Evolutionary conservation across 2,888 invertebrate genomes (phyloP).

Genomic region (Ophonus ardosiacus): DNA sequence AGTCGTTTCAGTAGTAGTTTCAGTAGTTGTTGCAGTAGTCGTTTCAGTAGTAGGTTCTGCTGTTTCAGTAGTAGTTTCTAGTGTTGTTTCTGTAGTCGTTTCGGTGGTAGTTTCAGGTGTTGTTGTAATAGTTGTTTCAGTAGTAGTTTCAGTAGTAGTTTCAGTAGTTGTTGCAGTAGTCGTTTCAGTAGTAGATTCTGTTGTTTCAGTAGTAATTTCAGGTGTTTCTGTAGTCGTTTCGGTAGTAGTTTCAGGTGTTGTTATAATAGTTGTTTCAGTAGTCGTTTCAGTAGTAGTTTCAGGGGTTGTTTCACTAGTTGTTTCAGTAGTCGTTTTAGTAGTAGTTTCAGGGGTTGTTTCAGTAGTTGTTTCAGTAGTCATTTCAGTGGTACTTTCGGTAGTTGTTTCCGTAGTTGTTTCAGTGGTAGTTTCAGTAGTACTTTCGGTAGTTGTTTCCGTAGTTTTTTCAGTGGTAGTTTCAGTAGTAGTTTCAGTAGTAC

Average conservation of each 20-base stretch:
- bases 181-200: background rate
- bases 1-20: slow-evolving; percentile 32
- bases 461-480: slow-evolving; percentile 32
- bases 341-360: background rate
- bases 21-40: slow-evolving; percentile 17
- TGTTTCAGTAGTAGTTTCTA: background rate
- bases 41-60: slow-evolving; percentile 11
- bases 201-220: background rate
- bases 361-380: background rate
- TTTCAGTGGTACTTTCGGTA: slow-evolving; percentile 30
- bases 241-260: background rate
- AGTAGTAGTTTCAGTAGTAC: slow-evolving; percentile 23
- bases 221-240: slow-evolving; percentile 20
- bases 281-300: background rate
- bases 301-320: background rate
- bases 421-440: background rate
- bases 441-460: background rate
- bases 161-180: slow-evolving; percentile 12
- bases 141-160: background rate
- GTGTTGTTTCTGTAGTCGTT: slow-evolving; percentile 8
- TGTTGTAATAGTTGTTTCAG: background rate
- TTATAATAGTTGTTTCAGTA: background rate
- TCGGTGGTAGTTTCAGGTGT: background rate
- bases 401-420: background rate
- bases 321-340: background rate